phyloP scores from a whole-genome alignment of 1,140 invertebrate species.

The Drosophila pruinosa region DNA sequence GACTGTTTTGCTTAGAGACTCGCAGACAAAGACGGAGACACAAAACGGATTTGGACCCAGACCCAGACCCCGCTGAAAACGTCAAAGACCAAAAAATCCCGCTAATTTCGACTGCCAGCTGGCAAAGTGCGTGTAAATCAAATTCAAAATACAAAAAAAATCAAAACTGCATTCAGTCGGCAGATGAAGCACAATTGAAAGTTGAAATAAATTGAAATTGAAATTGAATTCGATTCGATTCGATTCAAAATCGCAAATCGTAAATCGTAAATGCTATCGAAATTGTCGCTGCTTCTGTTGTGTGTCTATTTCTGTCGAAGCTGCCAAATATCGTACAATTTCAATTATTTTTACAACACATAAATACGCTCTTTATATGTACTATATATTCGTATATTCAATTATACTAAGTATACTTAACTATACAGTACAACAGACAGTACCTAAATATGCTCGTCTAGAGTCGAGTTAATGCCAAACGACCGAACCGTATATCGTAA shows the following conservation, averaged over 20 bases:
- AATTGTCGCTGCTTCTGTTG: conserved; percentile 56
- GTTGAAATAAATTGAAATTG: conserved; percentile 10
- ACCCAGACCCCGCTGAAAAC: not conserved
- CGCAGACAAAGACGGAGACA: conserved; percentile 11
- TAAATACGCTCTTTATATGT: conserved; percentile 64
- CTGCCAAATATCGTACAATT: conserved; percentile 78
- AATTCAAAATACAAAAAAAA: not conserved
- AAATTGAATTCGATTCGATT: conserved; percentile 19
- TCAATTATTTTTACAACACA: conserved; percentile 79
- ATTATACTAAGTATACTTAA: conserved; percentile 55
- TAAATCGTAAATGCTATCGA: conserved; percentile 28
- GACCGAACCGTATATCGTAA: conserved; percentile 39
- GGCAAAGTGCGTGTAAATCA: conserved; percentile 54
- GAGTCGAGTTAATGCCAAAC: conserved; percentile 57
- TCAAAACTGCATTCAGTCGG: not conserved
- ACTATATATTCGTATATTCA: conserved; percentile 23
- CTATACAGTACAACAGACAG: conserved; percentile 38
- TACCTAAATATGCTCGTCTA: conserved; percentile 32
- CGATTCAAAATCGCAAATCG: conserved; percentile 1
- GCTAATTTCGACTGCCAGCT: conserved; percentile 2
- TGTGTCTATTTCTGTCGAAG: conserved; percentile 79
- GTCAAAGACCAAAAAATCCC: not conserved
- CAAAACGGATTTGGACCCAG: too few relatives aligned
- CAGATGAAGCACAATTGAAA: not conserved
- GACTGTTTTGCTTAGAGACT: conserved; percentile 46